phyloP scores from a whole-genome alignment of 2,113 vertebrate species.

The Oncorhynchus mykiss region DNA sequence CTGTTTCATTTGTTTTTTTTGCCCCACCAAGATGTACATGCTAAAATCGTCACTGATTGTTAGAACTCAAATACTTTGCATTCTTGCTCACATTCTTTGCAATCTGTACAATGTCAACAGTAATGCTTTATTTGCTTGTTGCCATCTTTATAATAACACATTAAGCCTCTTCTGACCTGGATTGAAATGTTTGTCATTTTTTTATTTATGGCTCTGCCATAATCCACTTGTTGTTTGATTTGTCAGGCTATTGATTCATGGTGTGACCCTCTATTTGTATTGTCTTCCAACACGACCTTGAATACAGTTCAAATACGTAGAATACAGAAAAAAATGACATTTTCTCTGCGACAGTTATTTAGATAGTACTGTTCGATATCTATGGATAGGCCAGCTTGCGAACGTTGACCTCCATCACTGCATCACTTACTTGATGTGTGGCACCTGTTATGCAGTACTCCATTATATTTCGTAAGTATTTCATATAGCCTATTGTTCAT shows the following conservation, averaged over 20 bases:
- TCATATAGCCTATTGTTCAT: too few relatives aligned
- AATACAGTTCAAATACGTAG: slow-evolving; percentile 14
- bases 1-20: too few relatives aligned
- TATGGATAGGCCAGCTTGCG: slow-evolving; percentile 36
- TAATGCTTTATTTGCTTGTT: slow-evolving; percentile 49
- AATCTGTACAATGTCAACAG: slow-evolving; percentile 54
- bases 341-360: too few relatives aligned
- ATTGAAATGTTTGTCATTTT: slow-evolving; percentile 27
- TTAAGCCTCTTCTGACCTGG: slow-evolving; percentile 43
- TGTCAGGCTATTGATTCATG: slow-evolving; percentile 55
- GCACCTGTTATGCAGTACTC: background rate
- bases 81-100: slow-evolving; percentile 67
- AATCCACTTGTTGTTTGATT: slow-evolving; percentile 43
- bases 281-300: background rate
- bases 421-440: too few relatives aligned
- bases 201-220: too few relatives aligned
- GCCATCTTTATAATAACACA: slow-evolving; percentile 42
- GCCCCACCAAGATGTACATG: too few relatives aligned
- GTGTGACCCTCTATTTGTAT: slow-evolving; percentile 33
- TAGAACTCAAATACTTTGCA: slow-evolving; percentile 69
- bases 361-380: too few relatives aligned
- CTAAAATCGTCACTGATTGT: background rate
- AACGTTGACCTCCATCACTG: slow-evolving; percentile 6
- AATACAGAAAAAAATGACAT: too few relatives aligned
- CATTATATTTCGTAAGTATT: too few relatives aligned